Conservation (phyloP, 92 coral and sea anemone genomes). For the Nematostella vectensis region DNA sequence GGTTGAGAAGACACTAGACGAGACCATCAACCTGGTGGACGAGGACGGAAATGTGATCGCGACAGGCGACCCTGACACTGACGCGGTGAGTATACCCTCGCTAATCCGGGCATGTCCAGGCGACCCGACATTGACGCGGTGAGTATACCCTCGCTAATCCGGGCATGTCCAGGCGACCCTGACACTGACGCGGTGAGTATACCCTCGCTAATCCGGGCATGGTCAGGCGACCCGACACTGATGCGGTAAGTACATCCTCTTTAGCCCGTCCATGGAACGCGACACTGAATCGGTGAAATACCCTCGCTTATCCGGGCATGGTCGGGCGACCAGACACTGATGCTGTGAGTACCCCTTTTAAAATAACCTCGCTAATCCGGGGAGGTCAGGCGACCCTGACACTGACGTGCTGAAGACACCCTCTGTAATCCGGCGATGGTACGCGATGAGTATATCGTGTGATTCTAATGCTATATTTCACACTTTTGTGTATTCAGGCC, state of each 20-base stretch:
- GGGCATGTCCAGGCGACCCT: conserved; percentile 95
- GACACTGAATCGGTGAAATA: conserved; percentile 79
- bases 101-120: too few relatives aligned
- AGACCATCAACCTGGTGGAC: conserved; percentile 70
- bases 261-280: too few relatives aligned
- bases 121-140: conserved; percentile 96
- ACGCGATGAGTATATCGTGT: too few relatives aligned
- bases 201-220: too few relatives aligned
- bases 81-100: conserved; percentile 47
- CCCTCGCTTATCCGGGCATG: too few relatives aligned
- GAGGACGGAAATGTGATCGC: conserved; percentile 87
- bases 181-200: conserved; percentile 85
- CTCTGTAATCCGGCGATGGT: too few relatives aligned
- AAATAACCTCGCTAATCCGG: too few relatives aligned
- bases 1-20: conserved; percentile 68
- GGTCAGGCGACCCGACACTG: conserved; percentile 99
- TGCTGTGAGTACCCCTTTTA: too few relatives aligned
- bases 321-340: conserved; percentile 99
- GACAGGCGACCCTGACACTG: conserved; percentile 95
- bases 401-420: conserved; percentile 69
- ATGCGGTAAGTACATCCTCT: conserved; percentile 56
- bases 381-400: conserved; percentile 97
- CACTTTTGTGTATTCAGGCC: too few relatives aligned
- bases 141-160: too few relatives aligned
- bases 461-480: too few relatives aligned